Evolutionary conservation across 2,797 vertebrate genomes (phyloP).

Genomic region (Hafferia zeledoni): DNA sequence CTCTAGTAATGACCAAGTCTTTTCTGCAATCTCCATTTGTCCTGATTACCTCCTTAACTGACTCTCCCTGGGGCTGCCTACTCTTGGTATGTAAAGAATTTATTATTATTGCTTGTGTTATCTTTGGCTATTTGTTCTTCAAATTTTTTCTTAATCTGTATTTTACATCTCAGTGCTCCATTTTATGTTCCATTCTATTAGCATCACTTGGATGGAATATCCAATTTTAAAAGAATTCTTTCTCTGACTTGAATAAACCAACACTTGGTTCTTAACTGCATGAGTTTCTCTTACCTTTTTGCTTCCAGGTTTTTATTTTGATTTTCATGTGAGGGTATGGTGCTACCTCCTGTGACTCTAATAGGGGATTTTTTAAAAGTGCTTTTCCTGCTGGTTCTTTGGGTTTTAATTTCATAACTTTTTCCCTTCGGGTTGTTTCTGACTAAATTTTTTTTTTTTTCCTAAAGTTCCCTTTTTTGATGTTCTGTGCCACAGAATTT

Average conservation of each 20-base stretch:
- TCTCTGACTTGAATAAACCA: slow-evolving; percentile 50
- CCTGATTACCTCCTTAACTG: slow-evolving; percentile 60
- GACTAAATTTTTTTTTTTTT: slow-evolving; percentile 52
- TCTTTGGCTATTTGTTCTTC: slow-evolving; percentile 70
- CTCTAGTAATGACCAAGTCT: neutral
- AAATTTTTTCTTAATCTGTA: slow-evolving; percentile 63
- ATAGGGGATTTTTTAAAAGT: slow-evolving; percentile 61
- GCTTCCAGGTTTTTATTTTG: slow-evolving; percentile 62
- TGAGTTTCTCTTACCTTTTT: slow-evolving; percentile 26
- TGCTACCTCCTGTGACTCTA: slow-evolving; percentile 65
- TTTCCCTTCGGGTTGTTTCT: slow-evolving; percentile 60
- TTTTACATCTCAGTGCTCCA: slow-evolving; percentile 61
- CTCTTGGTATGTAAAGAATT: slow-evolving; percentile 46
- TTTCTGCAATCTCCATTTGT: slow-evolving; percentile 31
- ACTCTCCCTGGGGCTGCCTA: slow-evolving; percentile 42
- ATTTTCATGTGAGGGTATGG: slow-evolving; percentile 42
- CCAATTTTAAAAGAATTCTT: slow-evolving; percentile 64
- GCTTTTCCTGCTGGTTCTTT: slow-evolving; percentile 66
- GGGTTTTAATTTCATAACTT: slow-evolving; percentile 73
- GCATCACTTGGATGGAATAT: slow-evolving; percentile 49
- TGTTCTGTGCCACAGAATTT: slow-evolving; percentile 45
- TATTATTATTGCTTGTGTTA: slow-evolving; percentile 66
- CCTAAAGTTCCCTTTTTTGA: neutral
- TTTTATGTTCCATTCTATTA: slow-evolving; percentile 69
- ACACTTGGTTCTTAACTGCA: slow-evolving; percentile 30